Conservation (phyloP, 2,113 vertebrate species). For the Dolichotis patagonum region DNA sequence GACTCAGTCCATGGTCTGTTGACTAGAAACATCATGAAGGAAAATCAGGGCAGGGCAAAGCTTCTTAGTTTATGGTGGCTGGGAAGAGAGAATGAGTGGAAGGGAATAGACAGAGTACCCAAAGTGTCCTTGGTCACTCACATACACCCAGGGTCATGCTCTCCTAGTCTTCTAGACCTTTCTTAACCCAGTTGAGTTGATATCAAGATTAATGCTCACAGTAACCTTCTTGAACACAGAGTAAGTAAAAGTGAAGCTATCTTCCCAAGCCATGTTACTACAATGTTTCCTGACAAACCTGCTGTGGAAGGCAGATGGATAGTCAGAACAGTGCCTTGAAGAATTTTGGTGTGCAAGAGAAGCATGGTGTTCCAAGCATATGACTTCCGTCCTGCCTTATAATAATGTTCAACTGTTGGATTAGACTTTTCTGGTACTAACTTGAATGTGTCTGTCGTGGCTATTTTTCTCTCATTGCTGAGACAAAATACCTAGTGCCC, state of each 20-base stretch:
- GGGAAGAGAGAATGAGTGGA: not conserved
- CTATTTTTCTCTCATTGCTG: too few species aligned
- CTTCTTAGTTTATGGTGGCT: not conserved
- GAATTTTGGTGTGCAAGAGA: too few species aligned
- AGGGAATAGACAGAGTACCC: not conserved
- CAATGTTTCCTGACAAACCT: not conserved
- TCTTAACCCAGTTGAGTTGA: not conserved
- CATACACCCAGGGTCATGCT: not conserved
- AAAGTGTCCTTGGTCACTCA: not conserved
- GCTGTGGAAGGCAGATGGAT: not conserved
- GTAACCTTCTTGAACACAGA: not conserved
- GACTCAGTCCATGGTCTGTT: not conserved
- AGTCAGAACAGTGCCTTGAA: not conserved
- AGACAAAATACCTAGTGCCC: too few species aligned
- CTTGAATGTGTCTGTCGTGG: not conserved
- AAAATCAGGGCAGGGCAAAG: not conserved
- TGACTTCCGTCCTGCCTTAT: accelerated
- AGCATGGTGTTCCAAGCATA: accelerated
- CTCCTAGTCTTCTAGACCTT: not conserved
- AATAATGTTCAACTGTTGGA: not conserved
- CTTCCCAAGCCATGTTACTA: not conserved
- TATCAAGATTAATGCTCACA: not conserved
- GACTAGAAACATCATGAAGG: not conserved
- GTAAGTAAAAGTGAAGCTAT: not conserved
- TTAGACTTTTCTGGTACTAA: not conserved